Evolutionary conservation across 2,113 vertebrate genomes (phyloP).

Genomic region (Egretta garzetta): DNA sequence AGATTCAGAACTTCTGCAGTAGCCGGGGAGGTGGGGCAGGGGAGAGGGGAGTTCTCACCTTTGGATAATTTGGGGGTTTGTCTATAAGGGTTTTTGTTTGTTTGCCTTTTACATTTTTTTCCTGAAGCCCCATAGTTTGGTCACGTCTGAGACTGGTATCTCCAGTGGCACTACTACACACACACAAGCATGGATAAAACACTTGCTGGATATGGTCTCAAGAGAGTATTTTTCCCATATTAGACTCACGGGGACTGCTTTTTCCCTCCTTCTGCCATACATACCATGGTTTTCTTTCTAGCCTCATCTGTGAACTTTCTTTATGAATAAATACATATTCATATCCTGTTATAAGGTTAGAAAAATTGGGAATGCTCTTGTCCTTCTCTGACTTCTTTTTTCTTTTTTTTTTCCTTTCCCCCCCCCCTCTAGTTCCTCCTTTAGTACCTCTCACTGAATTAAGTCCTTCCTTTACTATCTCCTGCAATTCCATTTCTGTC

Average conservation of each 20-base stretch:
- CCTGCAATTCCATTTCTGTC: background rate
- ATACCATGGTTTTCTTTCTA: background rate
- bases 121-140: background rate
- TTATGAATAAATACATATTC: background rate
- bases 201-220: background rate
- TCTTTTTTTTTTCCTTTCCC: accelerated
- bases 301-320: background rate
- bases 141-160: background rate
- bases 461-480: background rate
- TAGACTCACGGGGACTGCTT: background rate
- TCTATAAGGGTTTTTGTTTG: background rate
- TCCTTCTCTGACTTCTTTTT: background rate
- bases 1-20: background rate
- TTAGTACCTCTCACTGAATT: background rate
- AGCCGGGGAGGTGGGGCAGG: too few relatives aligned
- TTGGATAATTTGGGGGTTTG: background rate
- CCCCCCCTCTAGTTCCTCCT: accelerated
- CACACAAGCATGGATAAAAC: background rate
- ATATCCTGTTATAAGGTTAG: background rate
- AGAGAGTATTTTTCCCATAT: background rate
- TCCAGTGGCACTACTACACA: background rate
- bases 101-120: background rate
- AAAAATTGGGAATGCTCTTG: background rate
- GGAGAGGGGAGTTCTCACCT: background rate
- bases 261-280: background rate